Conservation (phyloP, 2,797 vertebrate species). For the Hydrolagus colliei region DNA sequence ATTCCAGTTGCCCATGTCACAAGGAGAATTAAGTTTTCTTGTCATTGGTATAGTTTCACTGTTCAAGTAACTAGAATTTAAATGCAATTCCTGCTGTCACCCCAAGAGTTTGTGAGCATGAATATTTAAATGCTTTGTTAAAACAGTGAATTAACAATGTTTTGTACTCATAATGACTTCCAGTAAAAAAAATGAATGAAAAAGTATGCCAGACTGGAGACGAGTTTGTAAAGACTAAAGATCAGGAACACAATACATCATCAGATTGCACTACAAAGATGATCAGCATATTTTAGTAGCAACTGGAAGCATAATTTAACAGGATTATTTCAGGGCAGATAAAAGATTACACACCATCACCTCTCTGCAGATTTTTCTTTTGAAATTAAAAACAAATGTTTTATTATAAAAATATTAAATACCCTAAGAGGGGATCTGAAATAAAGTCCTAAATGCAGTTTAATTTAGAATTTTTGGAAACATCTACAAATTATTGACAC, state of each 20-base stretch:
- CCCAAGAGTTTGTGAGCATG: neutral
- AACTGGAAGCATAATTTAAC: neutral
- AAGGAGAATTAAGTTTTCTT: neutral
- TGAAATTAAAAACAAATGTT: neutral
- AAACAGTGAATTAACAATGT: neutral
- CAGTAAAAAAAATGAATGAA: neutral
- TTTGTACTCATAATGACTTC: conserved; percentile 5
- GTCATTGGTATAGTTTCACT: neutral
- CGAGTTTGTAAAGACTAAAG: neutral
- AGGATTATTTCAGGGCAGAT: conserved; percentile 6
- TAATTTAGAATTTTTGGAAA: conserved; percentile 45
- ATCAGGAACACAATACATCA: conserved; percentile 1
- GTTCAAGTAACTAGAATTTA: neutral
- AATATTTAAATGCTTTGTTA: neutral
- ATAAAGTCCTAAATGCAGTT: conserved; percentile 23
- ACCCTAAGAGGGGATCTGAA: neutral
- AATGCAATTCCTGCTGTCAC: neutral
- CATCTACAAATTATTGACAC: conserved; percentile 74
- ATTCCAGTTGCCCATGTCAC: neutral
- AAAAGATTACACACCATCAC: neutral
- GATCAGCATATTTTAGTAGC: neutral
- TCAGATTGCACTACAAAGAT: neutral
- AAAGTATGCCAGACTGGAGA: neutral
- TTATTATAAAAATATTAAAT: conserved; percentile 2
- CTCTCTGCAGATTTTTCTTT: neutral